phyloP scores from a whole-genome alignment of 2,113 vertebrate genomes.

The Lampris megalopsis region DNA sequence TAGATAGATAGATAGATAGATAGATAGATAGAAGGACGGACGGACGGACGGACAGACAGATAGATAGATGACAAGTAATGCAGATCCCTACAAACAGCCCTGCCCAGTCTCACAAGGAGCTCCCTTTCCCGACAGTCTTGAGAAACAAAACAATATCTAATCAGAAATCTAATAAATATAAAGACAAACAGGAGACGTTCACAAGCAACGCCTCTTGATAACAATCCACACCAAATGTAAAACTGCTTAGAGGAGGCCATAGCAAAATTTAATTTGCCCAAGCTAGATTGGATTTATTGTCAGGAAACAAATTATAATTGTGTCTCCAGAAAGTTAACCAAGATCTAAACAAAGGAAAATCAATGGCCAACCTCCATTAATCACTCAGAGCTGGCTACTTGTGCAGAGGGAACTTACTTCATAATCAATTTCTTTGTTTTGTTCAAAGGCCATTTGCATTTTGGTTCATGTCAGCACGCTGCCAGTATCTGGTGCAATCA shows the following conservation, averaged over 20 bases:
- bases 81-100: slow-evolving; percentile 56
- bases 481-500: slow-evolving; percentile 84
- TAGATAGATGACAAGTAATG: slow-evolving; percentile 52
- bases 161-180: slow-evolving; percentile 72
- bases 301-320: slow-evolving; percentile 86
- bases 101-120: slow-evolving; percentile 55
- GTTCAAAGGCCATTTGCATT: slow-evolving; percentile 84
- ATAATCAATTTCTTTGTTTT: slow-evolving; percentile 90
- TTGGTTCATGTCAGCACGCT: slow-evolving; percentile 80
- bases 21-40: no score
- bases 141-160: slow-evolving; percentile 73
- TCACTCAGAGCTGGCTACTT: slow-evolving; percentile 84
- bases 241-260: slow-evolving; percentile 81
- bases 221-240: slow-evolving; percentile 76
- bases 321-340: slow-evolving; percentile 85
- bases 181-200: slow-evolving; percentile 67
- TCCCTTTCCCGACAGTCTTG: slow-evolving; percentile 52
- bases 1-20: no score
- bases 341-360: slow-evolving; percentile 87
- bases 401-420: slow-evolving; percentile 84
- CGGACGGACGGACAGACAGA: background rate
- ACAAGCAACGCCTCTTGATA: slow-evolving; percentile 68
- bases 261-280: slow-evolving; percentile 79
- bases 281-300: slow-evolving; percentile 87
- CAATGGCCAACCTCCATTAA: slow-evolving; percentile 85